Evolutionary conservation across 2,888 invertebrate species (phyloP).

Genomic region (Leptarthrus brevirostris): DNA sequence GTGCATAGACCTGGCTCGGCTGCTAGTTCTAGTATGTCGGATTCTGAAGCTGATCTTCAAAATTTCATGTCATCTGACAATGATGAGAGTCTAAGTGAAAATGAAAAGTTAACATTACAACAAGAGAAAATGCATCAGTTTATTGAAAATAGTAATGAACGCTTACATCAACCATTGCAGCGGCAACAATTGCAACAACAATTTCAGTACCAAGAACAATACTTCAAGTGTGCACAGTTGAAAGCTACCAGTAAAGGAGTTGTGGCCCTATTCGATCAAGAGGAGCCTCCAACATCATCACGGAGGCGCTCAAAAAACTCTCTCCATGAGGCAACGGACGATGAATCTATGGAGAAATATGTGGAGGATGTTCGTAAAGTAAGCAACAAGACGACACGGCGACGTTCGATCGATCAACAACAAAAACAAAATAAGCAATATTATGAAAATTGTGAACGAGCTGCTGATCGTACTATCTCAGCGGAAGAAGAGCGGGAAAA

Average conservation of each 20-base stretch:
- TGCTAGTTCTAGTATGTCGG: slow-evolving; percentile 77
- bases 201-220: slow-evolving; percentile 35
- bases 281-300: neutral
- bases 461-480: neutral
- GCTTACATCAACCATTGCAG: slow-evolving; percentile 55
- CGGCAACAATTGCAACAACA: slow-evolving; percentile 67
- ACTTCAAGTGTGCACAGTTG: slow-evolving; percentile 35
- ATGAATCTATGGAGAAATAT: slow-evolving; percentile 46
- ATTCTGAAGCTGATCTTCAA: slow-evolving; percentile 76
- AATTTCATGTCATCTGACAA: slow-evolving; percentile 63
- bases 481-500: neutral
- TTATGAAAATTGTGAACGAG: slow-evolving; percentile 46
- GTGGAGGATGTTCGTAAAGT: slow-evolving; percentile 46
- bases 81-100: slow-evolving; percentile 59
- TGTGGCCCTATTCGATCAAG: slow-evolving; percentile 44
- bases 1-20: slow-evolving; percentile 65
- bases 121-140: slow-evolving; percentile 66
- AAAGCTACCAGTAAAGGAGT: neutral
- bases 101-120: slow-evolving; percentile 65
- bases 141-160: slow-evolving; percentile 66
- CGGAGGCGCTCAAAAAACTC: slow-evolving; percentile 10
- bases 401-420: slow-evolving; percentile 43
- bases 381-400: slow-evolving; percentile 16
- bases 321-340: slow-evolving; percentile 19
- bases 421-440: slow-evolving; percentile 17